A percentile compares a stretch with the other conserved stretches of the same genome.
Conservation (phyloP, 2,113 vertebrate species). For the Hyperoodon ampullatus region DNA sequence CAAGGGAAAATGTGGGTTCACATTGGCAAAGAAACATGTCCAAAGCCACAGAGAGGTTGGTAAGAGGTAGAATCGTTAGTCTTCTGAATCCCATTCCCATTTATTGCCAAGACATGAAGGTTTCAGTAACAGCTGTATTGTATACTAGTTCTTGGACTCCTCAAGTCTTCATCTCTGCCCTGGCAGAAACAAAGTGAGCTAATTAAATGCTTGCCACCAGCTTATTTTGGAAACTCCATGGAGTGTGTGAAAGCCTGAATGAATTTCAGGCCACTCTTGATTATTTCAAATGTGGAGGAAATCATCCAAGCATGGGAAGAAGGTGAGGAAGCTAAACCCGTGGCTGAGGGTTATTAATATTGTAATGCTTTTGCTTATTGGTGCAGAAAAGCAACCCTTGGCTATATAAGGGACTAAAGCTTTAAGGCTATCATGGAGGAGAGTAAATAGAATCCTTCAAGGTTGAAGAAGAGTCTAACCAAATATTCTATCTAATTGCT, state of each 20-base stretch:
- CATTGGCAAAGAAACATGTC: not conserved
- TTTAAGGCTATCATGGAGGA: conserved; percentile 71
- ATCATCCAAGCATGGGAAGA: conserved; percentile 63
- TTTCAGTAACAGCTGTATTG: conserved; percentile 49
- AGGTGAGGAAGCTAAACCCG: conserved; percentile 71
- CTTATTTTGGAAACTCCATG: conserved; percentile 75
- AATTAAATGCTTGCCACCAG: conserved; percentile 76
- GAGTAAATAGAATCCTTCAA: conserved; percentile 80
- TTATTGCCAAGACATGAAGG: not conserved
- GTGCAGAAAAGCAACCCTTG: conserved; percentile 74
- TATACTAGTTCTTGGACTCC: conserved; percentile 14
- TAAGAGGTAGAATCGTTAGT: not conserved
- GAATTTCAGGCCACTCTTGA: conserved; percentile 72
- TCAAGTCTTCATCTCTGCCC: conserved; percentile 4
- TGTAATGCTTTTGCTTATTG: conserved; percentile 70
- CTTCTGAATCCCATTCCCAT: conserved; percentile 27
- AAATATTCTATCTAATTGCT: conserved; percentile 79
- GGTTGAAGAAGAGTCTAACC: conserved; percentile 81
- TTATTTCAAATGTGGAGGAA: conserved; percentile 68
- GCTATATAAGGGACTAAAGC: conserved; percentile 68
- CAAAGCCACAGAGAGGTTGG: not conserved
- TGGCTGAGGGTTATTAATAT: conserved; percentile 72
- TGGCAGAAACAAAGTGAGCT: conserved; percentile 76
- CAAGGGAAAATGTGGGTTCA: not conserved
- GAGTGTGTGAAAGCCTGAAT: conserved; percentile 72